Base-by-base conservation (phyloP, 2,888 invertebrate species). In the Luperina testacea region DNA sequence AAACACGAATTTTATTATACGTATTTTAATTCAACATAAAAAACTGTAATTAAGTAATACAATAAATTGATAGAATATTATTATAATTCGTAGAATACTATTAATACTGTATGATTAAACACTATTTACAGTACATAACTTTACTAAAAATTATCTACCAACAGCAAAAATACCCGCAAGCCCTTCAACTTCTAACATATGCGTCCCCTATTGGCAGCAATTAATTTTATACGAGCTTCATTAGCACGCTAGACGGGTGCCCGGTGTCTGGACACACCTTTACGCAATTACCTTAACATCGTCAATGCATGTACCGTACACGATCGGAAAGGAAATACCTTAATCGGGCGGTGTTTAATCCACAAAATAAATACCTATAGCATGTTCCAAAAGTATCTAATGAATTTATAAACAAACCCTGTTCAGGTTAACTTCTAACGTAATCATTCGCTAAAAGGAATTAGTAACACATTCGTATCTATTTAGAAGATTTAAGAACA, bases 221-320 rank as follows among this genome's bases (percentile, higher is more conserved):
- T 85, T 53, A 73, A 82, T 76, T 85, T 72, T 57, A 42, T 64
- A 72, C 69, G 8, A 27, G n/a, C n/a, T 72, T 70, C 65, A 85
- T 76, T 76, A 72, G 32, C 82, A 72, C n/a, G 68, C 76, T 72
- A 48, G 75, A 81, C 82, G 51, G 76, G 42, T 68, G 68, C 59
- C 71, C 45, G 61, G 72, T 11, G 82, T 64, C 82, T 79, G 82
- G 57, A 64, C 82, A 75, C 82, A 81, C 42, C 75, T 81, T 81
- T 61, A 81, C 32, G 59, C 11, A 65, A 83, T 85, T 81, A 85
- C 64, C 69, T 72, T 80, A 79, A 75, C 82, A 69, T 72, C 72
- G 59, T 61, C 79, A 67, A 45, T 64, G 48, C 32, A 69, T 77
- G 61, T 57, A 81, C 20, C 51, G 57, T 64, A 70, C 61, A 57